Conservation (phyloP, 2,797 vertebrate species). For the Pygocentrus nattereri region DNA sequence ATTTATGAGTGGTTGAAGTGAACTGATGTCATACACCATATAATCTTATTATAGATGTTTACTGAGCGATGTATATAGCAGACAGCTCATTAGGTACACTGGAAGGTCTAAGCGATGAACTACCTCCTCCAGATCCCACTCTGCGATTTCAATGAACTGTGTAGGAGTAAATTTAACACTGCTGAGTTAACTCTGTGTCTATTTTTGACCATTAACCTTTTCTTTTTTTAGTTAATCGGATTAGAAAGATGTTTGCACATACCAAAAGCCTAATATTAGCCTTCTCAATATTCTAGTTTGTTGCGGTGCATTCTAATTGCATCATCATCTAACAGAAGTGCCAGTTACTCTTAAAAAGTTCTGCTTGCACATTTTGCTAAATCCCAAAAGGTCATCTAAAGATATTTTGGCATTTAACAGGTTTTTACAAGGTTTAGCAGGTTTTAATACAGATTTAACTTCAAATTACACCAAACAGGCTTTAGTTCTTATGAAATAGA, state of each 20-base stretch:
- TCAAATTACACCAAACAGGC: too few species aligned
- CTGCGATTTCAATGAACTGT: conserved; percentile 40
- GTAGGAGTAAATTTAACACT: conserved; percentile 43
- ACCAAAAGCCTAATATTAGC: not conserved
- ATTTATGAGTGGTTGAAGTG: conserved; percentile 15
- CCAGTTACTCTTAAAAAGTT: not conserved
- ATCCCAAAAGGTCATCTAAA: not conserved
- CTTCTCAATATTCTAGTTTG: not conserved
- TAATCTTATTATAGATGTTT: conserved; percentile 48
- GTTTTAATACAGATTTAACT: too few species aligned
- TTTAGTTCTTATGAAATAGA: too few species aligned
- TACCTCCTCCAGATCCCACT: conserved; percentile 33
- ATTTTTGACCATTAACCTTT: conserved; percentile 45
- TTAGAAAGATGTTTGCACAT: conserved; percentile 9
- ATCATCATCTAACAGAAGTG: not conserved
- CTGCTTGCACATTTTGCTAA: not conserved
- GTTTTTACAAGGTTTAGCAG: too few species aligned
- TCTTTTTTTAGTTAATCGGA: conserved; percentile 27
- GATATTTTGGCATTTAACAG: too few species aligned
- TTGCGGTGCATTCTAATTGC: not conserved
- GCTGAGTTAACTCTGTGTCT: conserved; percentile 36
- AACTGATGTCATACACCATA: conserved; percentile 34
- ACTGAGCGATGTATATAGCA: conserved; percentile 14
- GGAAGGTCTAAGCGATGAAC: conserved; percentile 22
- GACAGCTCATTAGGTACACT: conserved; percentile 19